Base-by-base conservation (phyloP, 2,888 invertebrate genomes). In the Saturnia japonica region DNA sequence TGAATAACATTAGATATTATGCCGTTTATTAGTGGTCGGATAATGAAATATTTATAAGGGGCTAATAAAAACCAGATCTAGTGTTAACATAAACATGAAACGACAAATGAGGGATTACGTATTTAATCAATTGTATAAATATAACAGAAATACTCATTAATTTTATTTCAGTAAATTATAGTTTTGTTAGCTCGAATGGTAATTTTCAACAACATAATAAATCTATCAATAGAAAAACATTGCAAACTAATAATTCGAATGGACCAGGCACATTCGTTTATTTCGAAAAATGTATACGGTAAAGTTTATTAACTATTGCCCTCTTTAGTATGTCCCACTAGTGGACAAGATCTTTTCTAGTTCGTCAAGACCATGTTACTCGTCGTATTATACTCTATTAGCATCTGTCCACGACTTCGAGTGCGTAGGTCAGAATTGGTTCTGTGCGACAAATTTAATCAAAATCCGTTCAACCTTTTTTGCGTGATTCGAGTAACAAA, bases 1-100 rank as follows among this genome's bases (percentile, higher is more conserved):
- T 70, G 70, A 70, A 70, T 70, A 67, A 57, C 42, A 79, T 77
- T 78, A 75, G 73, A 76, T 75, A 77, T 72, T 75, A 76, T 74
- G 70, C 76, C 72, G 74, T 78, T 76, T 74, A 67, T 74, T 72
- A 76, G 73, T 75, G 69, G 69, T 70, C 70, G 72, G 72, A 78
- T 79, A 77, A 76, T 79, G 71, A 73, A 80, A 75, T 76, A 74
- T 77, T 77, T 78, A 76, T 75, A 73, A 75, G 71, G 72, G 75
- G 74, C 70, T 73, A 75, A 74, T 74, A 72, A 71, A 69, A 72
- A 75, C 66, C 71, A 68, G 74, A 71, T 70, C 47, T 42, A 67
- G 69, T 71, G 72, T 76, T 74, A 73, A 71, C 74, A 71, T 67
- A 67, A 75, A 74, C 73, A 71, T 72, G 74, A 75, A 68, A 75